A percentile compares a stretch with the other conserved stretches of the same genome.
Conservation (phyloP, 2,888 invertebrate genomes). For the Marasmarcha lunaedactyla region DNA sequence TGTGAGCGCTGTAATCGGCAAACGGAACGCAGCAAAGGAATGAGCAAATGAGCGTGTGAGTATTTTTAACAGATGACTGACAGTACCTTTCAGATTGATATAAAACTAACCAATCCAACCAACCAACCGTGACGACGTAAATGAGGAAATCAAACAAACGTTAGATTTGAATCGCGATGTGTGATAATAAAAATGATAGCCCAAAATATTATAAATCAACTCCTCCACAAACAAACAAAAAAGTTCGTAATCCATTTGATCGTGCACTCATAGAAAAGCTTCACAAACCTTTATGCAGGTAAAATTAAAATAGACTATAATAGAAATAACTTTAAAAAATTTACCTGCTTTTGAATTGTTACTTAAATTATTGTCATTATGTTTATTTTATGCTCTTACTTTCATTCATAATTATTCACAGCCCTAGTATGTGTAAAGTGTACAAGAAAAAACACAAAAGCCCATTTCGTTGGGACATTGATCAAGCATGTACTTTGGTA, state of each 20-base stretch:
- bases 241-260: conserved; percentile 78
- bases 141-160: conserved; percentile 23
- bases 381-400: no score
- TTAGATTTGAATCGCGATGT: conserved; percentile 50
- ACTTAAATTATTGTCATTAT: no score
- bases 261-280: conserved; percentile 72
- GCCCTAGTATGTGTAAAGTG: conserved; percentile 65
- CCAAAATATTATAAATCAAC: conserved; percentile 34
- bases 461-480: conserved; percentile 74
- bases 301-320: conserved; percentile 13
- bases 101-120: no score
- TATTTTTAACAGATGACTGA: no score
- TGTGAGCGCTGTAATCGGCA: no score
- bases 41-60: no score
- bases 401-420: conserved; percentile 16
- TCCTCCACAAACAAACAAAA: conserved; percentile 48
- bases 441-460: conserved; percentile 49
- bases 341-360: not conserved
- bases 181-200: conserved; percentile 44
- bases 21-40: no score
- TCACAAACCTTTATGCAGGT: conserved; percentile 79
- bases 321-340: not conserved
- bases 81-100: no score
- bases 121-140: no score
- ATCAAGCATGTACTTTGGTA: conserved; percentile 75